Evolutionary conservation across 2,888 invertebrate species (phyloP), one percentile per base, ranked within the genome.

Genomic region (Herminia tarsipennalis): DNA sequence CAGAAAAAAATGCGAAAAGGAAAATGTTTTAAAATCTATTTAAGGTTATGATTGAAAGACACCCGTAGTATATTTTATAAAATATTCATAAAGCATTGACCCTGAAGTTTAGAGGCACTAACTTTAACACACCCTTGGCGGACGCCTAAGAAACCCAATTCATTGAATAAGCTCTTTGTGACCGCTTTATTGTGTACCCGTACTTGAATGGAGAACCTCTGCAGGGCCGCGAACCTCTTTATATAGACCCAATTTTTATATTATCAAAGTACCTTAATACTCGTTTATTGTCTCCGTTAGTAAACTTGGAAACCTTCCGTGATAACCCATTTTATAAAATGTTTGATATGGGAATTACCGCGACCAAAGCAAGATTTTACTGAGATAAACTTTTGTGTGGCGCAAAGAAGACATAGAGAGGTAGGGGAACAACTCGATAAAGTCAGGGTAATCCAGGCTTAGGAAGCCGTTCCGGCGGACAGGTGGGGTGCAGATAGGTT

Each of bases 381-480:
- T 29, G 34, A 63, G 64, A 59, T 67, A 68, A 66, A 69, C 63
- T 73, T 45, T 29, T 54, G 4, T 59, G 38, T 54, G 22, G 38
- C 22, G 28, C 43, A 57, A 49, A 54, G 65, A 70, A 66, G 65
- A 67, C 60, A 55, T 61, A 68, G 48, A 55, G 55, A 61, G 49
- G 50, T 44, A 41, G 32, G 49, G 65, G 43, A 59, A 69, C 52
- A 73, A 68, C 63, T 58, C 55, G 34, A 57, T 49, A 70, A 72
- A 76, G 66, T 49, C 59, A 63, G 60, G 62, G 66, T 80, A 80
- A 81, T 73, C 81, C 81, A 56, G 69, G 78, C 75, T 81, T 81
- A 80, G 72, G 73, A 78, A 78, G 73, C 74, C 76, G 58, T 59
- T 72, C 45, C 58, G 64, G 48, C 34, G 58, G 55, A 39, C 36